Percentiles rank a stretch among this genome's conserved stretches.
These are phyloP conservation scores for honey bee (Apis mellifera) DNA, from an alignment of 1,140 invertebrate species.

Conservation along the genomic window DNA sequence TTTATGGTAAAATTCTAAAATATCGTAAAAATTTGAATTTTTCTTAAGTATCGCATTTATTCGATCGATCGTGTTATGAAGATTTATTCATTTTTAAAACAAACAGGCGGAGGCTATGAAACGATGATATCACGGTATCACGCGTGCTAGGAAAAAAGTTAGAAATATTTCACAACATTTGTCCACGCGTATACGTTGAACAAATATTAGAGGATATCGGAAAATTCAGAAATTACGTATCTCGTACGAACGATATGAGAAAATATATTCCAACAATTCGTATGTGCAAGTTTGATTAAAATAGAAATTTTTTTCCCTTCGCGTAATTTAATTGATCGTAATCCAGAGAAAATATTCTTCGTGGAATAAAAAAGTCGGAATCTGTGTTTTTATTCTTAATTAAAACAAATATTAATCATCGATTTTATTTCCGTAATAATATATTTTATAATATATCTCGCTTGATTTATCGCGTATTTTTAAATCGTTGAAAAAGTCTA, in stretches of 20 bases:
- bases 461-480: not conserved
- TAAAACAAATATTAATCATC: too few species aligned
- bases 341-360: constrained; percentile 5
- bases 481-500: not conserved
- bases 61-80: not conserved
- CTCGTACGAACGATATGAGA: too few species aligned
- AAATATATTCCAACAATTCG: too few species aligned
- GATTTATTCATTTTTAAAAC: not conserved
- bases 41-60: not conserved
- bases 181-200: too few species aligned
- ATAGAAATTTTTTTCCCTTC: constrained; percentile 21
- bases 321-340: constrained; percentile 22
- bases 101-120: not conserved
- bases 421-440: not conserved
- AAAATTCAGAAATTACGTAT: not conserved
- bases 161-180: not conserved
- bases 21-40: not conserved
- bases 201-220: not conserved
- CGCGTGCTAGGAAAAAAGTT: not conserved
- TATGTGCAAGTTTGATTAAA: not conserved
- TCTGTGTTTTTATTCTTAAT: too few species aligned
- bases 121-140: not conserved
- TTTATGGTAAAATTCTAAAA: not conserved
- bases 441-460: not conserved
- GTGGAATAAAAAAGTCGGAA: too few species aligned